phyloP scores from a whole-genome alignment of 2,888 invertebrate species.

The Protonemura montana region DNA sequence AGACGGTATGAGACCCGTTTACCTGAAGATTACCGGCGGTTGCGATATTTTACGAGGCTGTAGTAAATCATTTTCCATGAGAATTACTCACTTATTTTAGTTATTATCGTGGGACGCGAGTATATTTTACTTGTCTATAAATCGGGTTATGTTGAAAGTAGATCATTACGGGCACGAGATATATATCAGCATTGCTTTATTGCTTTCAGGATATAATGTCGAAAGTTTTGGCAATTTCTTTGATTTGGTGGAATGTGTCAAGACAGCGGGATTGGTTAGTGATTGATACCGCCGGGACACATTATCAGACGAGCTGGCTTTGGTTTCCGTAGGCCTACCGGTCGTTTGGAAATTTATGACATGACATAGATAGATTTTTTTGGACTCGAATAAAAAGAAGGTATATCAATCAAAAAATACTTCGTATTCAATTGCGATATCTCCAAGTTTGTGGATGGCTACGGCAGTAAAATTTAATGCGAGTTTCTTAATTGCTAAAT shows the following conservation, averaged over 20 bases:
- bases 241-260: slow-evolving; percentile 9
- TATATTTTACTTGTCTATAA: slow-evolving; percentile 30
- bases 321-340: neutral
- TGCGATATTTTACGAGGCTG: neutral
- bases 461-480: neutral
- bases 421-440: neutral
- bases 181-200: neutral
- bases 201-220: neutral
- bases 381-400: neutral
- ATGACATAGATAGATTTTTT: neutral
- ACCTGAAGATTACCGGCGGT: neutral
- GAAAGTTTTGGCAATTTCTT: slow-evolving; percentile 12
- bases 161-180: neutral
- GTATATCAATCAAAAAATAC: neutral
- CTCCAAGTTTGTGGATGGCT: neutral
- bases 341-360: neutral
- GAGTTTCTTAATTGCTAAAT: neutral
- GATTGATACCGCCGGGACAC: neutral
- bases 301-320: neutral
- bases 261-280: neutral
- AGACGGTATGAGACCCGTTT: neutral
- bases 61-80: neutral
- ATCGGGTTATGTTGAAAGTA: slow-evolving; percentile 34
- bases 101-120: neutral
- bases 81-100: neutral